Percentiles rank a stretch among this genome's conserved stretches.
These are phyloP conservation scores for Tetrao urogallus DNA, from an alignment of 2,113 vertebrate species.

Conservation along the genomic window DNA sequence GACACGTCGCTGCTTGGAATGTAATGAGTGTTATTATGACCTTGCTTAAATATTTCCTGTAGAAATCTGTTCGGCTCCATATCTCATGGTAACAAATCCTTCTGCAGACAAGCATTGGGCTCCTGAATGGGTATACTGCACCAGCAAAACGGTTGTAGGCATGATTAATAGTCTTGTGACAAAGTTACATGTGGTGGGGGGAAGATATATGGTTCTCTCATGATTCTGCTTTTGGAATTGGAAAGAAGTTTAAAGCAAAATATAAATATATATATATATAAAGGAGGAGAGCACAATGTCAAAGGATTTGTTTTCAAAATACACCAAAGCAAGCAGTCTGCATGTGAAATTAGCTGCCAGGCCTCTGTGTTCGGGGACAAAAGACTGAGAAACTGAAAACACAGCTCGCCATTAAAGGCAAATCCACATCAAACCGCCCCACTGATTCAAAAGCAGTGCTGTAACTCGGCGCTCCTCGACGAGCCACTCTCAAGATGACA, in stretches of 20 bases:
- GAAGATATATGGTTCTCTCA: neutral
- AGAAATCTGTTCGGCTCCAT: constrained; percentile 26
- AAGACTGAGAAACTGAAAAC: neutral
- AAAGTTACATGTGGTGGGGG: constrained; percentile 68
- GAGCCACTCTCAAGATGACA: neutral
- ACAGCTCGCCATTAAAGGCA: constrained; percentile 22
- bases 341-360: constrained; percentile 1
- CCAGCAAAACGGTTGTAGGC: constrained; percentile 5
- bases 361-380: neutral
- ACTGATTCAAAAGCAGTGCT: neutral
- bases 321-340: neutral
- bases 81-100: constrained; percentile 1
- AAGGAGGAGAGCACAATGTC: neutral
- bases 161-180: constrained; percentile 73
- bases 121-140: constrained; percentile 24
- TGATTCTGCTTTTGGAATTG: neutral
- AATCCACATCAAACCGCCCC: neutral
- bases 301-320: neutral
- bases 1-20: neutral
- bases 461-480: neutral
- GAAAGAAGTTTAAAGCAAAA: constrained; percentile 34
- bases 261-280: too few species aligned
- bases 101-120: constrained; percentile 26
- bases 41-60: constrained; percentile 38
- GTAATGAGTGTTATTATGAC: neutral